Conservation (phyloP, 2,888 invertebrate species). For the Theretra japonica region DNA sequence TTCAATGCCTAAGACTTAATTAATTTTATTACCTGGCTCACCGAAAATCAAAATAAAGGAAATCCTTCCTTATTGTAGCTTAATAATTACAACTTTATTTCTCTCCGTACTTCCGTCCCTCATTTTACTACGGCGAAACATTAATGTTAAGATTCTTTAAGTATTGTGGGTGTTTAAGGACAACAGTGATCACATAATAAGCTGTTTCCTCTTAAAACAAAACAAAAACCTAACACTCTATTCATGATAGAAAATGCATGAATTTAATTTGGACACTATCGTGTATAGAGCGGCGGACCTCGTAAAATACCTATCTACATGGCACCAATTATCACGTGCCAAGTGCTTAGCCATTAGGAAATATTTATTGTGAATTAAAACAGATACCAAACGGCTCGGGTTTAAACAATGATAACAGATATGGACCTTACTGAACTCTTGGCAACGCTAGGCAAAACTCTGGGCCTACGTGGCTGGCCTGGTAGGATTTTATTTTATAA, state of each 20-base stretch:
- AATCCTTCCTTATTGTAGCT: too few relatives aligned
- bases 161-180: too few relatives aligned
- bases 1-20: not conserved
- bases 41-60: too few relatives aligned
- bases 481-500: too few relatives aligned
- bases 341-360: slow-evolving; percentile 24
- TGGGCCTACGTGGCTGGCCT: not conserved
- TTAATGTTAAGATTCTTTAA: too few relatives aligned
- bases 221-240: not conserved
- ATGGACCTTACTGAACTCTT: slow-evolving; percentile 9
- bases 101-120: too few relatives aligned
- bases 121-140: too few relatives aligned
- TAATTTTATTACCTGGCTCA: too few relatives aligned
- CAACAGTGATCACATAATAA: too few relatives aligned
- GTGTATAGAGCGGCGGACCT: slow-evolving; percentile 24
- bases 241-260: slow-evolving; percentile 2
- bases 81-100: too few relatives aligned
- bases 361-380: slow-evolving; percentile 27
- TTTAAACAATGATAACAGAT: slow-evolving; percentile 19
- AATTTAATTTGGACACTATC: slow-evolving; percentile 38
- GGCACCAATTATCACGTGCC: slow-evolving; percentile 45
- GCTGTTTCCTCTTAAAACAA: too few relatives aligned
- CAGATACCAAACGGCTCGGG: not conserved
- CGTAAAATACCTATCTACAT: slow-evolving; percentile 49
- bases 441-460: not conserved